Conservation (phyloP, 2,113 vertebrate species). For the Esox niger region DNA sequence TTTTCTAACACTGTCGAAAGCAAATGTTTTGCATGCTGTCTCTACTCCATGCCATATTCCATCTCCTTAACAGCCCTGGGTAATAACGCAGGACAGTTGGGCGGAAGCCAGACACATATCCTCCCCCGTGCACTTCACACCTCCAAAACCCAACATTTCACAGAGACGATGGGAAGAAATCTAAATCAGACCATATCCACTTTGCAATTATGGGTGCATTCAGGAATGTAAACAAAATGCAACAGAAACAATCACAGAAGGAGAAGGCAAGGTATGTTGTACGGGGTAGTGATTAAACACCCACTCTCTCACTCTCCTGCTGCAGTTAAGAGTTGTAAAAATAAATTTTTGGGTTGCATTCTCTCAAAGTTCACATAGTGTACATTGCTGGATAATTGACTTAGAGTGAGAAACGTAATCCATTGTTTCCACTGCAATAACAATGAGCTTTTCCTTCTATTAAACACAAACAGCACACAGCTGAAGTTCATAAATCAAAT, state of each 20-base stretch:
- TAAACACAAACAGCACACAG: slow-evolving; percentile 20
- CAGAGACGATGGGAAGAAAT: neutral
- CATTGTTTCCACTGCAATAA: slow-evolving; percentile 56
- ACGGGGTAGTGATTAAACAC: slow-evolving; percentile 23
- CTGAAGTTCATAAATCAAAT: slow-evolving; percentile 44
- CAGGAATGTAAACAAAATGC: neutral
- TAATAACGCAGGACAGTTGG: slow-evolving; percentile 9
- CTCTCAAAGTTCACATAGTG: slow-evolving; percentile 36
- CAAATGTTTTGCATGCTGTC: neutral
- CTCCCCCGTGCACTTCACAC: neutral
- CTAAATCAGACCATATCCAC: neutral
- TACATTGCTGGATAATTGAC: slow-evolving; percentile 49
- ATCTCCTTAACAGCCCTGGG: neutral
- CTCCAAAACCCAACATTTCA: neutral
- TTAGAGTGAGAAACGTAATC: slow-evolving; percentile 45
- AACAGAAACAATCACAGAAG: neutral
- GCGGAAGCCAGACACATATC: neutral
- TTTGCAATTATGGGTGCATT: neutral
- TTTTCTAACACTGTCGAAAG: neutral
- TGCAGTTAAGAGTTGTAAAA: slow-evolving; percentile 17
- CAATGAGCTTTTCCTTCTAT: slow-evolving; percentile 61
- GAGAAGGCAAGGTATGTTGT: neutral
- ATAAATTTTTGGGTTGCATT: slow-evolving; percentile 44
- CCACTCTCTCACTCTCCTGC: neutral
- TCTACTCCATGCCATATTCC: neutral